Percentiles rank a stretch among this genome's conserved stretches.
Evolutionary conservation across 2,888 invertebrate genomes (phyloP).

Genomic region (Ceratothoa steindachneri): DNA sequence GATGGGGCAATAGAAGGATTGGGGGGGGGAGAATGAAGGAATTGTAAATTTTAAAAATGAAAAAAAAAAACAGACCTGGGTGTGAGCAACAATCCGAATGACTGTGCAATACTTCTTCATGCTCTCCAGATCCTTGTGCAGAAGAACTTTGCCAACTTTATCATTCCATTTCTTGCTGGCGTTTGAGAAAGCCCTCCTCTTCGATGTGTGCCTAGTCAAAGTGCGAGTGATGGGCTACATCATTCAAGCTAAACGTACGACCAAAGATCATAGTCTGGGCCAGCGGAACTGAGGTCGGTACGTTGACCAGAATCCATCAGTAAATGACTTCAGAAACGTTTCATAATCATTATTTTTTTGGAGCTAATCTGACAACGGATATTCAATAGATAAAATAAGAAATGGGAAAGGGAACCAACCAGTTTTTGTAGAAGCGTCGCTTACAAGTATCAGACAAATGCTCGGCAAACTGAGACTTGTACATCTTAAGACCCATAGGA

Average conservation of each 20-base stretch:
- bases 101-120: constrained; percentile 98
- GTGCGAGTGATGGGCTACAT: neutral
- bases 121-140: constrained; percentile 93
- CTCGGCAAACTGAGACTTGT: constrained; percentile 97
- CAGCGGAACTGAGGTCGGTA: neutral
- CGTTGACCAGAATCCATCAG: no score
- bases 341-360: no score
- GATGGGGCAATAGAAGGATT: no score
- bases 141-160: constrained; percentile 90
- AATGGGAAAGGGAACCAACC: constrained; percentile 68
- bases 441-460: constrained; percentile 98
- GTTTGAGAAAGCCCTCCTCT: constrained; percentile 99
- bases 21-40: no score
- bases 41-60: no score
- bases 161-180: constrained; percentile 98
- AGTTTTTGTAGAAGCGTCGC: constrained; percentile 99
- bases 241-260: constrained; percentile 15
- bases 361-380: no score
- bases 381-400: no score
- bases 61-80: no score
- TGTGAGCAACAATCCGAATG: constrained; percentile 93
- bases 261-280: neutral
- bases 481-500: constrained; percentile 88
- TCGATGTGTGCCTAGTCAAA: constrained; percentile 86
- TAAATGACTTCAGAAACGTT: no score